Conservation (phyloP, 2,113 vertebrate species). For the Caloenas nicobarica region DNA sequence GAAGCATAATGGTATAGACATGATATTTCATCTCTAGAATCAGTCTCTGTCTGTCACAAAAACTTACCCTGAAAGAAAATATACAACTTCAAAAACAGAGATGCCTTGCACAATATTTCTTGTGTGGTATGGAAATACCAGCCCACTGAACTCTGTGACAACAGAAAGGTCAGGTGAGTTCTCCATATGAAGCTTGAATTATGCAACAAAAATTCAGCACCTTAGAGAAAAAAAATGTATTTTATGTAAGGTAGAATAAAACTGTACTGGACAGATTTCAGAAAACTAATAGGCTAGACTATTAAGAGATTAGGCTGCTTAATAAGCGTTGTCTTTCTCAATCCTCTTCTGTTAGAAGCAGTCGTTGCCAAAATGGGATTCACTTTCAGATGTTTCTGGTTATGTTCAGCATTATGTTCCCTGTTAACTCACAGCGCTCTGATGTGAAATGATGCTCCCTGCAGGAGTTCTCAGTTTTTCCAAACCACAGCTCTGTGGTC, state of each 20-base stretch:
- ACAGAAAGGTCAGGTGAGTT: neutral
- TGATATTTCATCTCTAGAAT: neutral
- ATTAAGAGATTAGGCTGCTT: neutral
- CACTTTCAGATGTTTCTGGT: neutral
- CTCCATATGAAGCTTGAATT: neutral
- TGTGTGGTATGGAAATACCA: neutral
- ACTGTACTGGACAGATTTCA: neutral
- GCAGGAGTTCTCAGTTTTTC: neutral
- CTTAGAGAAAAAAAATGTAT: neutral
- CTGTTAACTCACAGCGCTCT: neutral
- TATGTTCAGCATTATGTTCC: neutral
- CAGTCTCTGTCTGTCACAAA: neutral
- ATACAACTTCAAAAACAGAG: neutral
- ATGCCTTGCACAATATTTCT: neutral
- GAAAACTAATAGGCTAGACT: neutral
- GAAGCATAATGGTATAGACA: neutral
- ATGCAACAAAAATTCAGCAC: neutral
- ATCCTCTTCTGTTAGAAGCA: neutral
- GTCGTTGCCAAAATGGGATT: neutral
- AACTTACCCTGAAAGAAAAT: neutral
- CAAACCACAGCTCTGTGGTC: neutral
- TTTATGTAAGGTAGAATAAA: neutral
- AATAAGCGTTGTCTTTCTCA: neutral
- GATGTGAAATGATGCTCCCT: neutral
- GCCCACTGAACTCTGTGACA: neutral